Base-by-base conservation (phyloP, 35 echinoderm and acorn worm species). In the Lytechinus pictus region DNA sequence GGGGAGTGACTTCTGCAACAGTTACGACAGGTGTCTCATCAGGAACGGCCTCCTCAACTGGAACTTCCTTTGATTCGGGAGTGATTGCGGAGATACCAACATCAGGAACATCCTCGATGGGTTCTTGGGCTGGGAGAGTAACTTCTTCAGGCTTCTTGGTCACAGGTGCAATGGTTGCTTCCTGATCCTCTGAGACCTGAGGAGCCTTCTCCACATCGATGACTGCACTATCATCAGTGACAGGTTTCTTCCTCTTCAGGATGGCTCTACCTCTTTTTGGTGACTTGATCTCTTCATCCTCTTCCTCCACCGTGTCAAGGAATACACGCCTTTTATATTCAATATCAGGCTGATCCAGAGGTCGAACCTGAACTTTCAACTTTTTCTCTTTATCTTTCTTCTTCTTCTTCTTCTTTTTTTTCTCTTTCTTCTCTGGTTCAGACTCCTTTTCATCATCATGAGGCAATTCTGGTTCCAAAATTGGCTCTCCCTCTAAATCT, bases 251-350 rank as follows among this genome's bases (percentile, higher is more conserved):
- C 54, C 56, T 93, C 92, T 55, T 93, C 9, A 93, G 92, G 52
- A 93, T 93, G 28, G 88, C 28, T 52, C 27, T 54, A 33, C 8
- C 53, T 9, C 53, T 54, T 10, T 57, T 54, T 0, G 52, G 52
- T 10, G 13, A 55, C 54, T 93, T 57, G 10, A 54, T 55, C 28
- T 93, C 92, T 93, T 93, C 92, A 11, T 96, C 95, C 91, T 96
- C 95, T 89, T 96, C 95, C 16, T 91, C 88, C 11, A 96, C 95
- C 7, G 58, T 92, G 56, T 96, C 95, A 61, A 96, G 57, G 33
- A 60, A 72, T n/a, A 92, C 89, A 61, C 87, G 92, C 16, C 95
- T 28, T 58, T 86, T 53, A 92, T 96, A 96, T 54, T 92, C 95
- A 19, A 96, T 54, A 21, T 96, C 95, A 24, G 91, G 89, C 55